These are phyloP conservation scores for Scaptomyza cyrtandrae DNA, from an alignment of 2,888 invertebrate genomes.

Conservation along the genomic window DNA sequence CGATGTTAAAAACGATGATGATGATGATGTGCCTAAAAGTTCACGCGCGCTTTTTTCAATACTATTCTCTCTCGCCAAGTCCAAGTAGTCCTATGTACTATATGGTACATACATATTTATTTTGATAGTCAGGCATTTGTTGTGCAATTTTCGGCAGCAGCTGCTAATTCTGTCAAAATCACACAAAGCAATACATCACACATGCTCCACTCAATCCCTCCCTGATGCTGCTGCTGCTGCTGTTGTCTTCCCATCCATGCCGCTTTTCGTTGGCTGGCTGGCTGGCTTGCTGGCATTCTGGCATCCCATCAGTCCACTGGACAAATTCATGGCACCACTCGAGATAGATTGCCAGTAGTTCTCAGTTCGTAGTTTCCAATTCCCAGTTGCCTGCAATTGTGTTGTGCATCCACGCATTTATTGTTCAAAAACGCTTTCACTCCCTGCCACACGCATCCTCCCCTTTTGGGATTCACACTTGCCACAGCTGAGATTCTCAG, in stretches of 20 bases:
- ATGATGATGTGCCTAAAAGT: conserved; percentile 4
- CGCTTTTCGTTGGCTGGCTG: conserved; percentile 18
- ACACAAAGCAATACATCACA: conserved; percentile 78
- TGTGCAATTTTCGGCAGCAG: conserved; percentile 75
- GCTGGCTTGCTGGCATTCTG: too few relatives aligned
- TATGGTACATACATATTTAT: not conserved
- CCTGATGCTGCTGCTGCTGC: not conserved
- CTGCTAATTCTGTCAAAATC: conserved; percentile 79
- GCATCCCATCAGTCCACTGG: conserved; percentile 57
- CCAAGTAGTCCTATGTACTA: not conserved
- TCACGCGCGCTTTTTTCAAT: not conserved
- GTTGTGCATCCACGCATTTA: conserved; percentile 58
- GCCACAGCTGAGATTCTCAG: conserved; percentile 53
- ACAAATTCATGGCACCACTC: conserved; percentile 74
- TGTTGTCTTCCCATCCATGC: conserved; percentile 6
- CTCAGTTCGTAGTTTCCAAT: conserved; percentile 6
- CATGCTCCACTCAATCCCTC: conserved; percentile 31
- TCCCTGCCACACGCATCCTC: not conserved
- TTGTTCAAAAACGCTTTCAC: conserved; percentile 15
- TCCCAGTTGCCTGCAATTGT: conserved; percentile 46
- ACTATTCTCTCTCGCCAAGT: not conserved
- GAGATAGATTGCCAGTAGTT: conserved; percentile 72
- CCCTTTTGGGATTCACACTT: conserved; percentile 18
- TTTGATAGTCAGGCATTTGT: conserved; percentile 27
- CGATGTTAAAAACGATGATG: too few relatives aligned